Evolutionary conservation across 2,888 invertebrate species (phyloP), one percentile per base, ranked within the genome.

Genomic region (Odontocolon sp.): DNA sequence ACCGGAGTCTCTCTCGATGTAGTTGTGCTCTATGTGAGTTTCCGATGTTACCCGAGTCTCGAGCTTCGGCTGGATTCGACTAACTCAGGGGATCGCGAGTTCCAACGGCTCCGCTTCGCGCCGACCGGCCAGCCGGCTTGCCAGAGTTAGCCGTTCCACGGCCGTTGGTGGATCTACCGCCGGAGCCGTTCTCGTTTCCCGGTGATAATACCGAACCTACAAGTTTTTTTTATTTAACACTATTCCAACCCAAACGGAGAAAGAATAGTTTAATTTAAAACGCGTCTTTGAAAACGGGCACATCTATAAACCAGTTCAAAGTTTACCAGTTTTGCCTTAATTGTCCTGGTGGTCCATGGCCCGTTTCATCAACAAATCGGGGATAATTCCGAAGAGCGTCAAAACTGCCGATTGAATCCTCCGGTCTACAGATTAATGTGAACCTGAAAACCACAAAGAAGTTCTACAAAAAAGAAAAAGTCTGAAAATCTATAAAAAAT

Each of bases 121-220:
- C 57, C 31, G 82, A 84, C 82, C 86, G 84, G 84, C 83, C 82
- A 84, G 87, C 85, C 84, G 85, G 84, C 83, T 77, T 63, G 80
- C 66, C 87, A 87, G 87, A 88, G 88, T 87, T 87, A 84, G 87
- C 87, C 87, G 87, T 87, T 88, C 86, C 86, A 81, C 86, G 86
- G 86, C 83, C 82, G 86, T 83, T 83, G 87, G 84, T 86, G 86
- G 85, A 84, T 86, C 83, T 76, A 59, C 77, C 79, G 77, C 67
- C 80, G 79, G 78, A 77, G 77, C 77, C 66, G 72, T 66, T 77
- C 74, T 42, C 72, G 57, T 66, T 66, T 68, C 47, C 59, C n/a
- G n/a, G n/a, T n/a, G 59, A 40, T 64, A 57, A 68, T 75, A 61
- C 64, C 50, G 56, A 69, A 11, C 63, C 18, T 69, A n/a, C n/a